Evolutionary conservation across 2,797 vertebrate genomes (phyloP).

Genomic region (Leptoclinus maculatus): DNA sequence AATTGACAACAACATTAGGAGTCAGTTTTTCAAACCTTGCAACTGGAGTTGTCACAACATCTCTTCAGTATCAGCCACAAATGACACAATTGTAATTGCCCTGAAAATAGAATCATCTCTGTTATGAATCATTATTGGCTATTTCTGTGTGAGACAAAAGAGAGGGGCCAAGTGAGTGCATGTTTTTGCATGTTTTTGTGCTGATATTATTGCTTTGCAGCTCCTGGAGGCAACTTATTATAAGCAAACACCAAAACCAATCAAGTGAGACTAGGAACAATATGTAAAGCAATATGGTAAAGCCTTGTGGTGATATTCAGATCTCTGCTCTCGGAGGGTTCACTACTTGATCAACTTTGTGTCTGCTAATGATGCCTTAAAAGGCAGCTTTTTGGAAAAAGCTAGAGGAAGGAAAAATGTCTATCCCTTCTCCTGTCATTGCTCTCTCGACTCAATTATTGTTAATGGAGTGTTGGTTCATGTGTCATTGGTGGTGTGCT

Average conservation of each 20-base stretch:
- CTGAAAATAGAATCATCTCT: conserved; percentile 38
- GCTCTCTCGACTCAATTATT: conserved; percentile 37
- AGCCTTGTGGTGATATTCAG: conserved; percentile 32
- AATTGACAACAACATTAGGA: too few species aligned
- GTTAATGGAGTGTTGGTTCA: conserved; percentile 50
- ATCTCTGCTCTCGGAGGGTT: conserved; percentile 24
- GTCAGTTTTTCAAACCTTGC: conserved; percentile 9
- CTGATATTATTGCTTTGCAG: conserved; percentile 36
- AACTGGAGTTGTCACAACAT: conserved; percentile 11
- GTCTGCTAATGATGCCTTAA: conserved; percentile 55
- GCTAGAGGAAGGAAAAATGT: conserved; percentile 24
- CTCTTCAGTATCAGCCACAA: conserved; percentile 22
- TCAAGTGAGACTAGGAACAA: conserved; percentile 60
- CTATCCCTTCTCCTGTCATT: conserved; percentile 5
- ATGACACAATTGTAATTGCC: conserved; percentile 37
- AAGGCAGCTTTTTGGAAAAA: conserved; percentile 36
- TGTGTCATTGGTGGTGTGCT: conserved; percentile 49
- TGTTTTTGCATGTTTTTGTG: conserved; percentile 13
- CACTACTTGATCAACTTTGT: conserved; percentile 38
- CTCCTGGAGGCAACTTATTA: conserved; percentile 59
- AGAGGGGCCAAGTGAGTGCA: neutral
- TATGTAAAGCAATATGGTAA: conserved; percentile 56
- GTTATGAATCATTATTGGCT: conserved; percentile 40
- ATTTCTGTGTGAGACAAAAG: conserved; percentile 5
- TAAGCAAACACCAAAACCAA: conserved; percentile 66